Conservation (phyloP, 2,113 vertebrate genomes). For the Mohoua ochrocephala region DNA sequence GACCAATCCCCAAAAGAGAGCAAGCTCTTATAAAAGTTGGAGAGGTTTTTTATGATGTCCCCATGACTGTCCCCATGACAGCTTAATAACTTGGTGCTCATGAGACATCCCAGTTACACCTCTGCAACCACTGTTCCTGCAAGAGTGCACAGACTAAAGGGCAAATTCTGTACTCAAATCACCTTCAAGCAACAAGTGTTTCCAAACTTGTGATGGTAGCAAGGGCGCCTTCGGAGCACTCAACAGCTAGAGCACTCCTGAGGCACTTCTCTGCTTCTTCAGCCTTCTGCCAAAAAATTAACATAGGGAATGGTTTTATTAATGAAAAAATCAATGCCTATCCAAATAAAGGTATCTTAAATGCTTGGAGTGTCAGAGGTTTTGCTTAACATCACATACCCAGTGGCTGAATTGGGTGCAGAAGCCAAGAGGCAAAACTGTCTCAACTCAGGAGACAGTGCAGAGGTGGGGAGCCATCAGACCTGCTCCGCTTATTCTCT, state of each 20-base stretch:
- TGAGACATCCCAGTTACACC: not conserved
- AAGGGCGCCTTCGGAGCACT: not conserved
- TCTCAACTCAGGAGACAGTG: not conserved
- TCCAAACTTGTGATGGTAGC: not conserved
- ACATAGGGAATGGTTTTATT: not conserved
- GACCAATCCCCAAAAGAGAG: not conserved
- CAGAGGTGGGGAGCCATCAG: not conserved
- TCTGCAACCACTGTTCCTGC: not conserved
- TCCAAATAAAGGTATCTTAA: not conserved
- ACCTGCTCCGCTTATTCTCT: not conserved
- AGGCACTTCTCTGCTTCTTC: not conserved
- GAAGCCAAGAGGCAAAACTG: not conserved
- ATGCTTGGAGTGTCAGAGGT: too few species aligned
- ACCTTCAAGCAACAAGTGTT: not conserved
- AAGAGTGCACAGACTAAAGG: not conserved
- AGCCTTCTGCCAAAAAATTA: not conserved
- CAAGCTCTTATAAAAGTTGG: not conserved
- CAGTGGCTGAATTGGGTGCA: accelerated
- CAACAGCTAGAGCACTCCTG: not conserved
- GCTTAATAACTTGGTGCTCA: not conserved
- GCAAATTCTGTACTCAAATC: not conserved
- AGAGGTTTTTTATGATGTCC: not conserved
- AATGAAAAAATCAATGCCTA: not conserved
- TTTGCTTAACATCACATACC: not conserved
- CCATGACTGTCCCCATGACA: not conserved